phyloP scores from a whole-genome alignment of 1,140 invertebrate species.

The Frieseomelitta varia region DNA sequence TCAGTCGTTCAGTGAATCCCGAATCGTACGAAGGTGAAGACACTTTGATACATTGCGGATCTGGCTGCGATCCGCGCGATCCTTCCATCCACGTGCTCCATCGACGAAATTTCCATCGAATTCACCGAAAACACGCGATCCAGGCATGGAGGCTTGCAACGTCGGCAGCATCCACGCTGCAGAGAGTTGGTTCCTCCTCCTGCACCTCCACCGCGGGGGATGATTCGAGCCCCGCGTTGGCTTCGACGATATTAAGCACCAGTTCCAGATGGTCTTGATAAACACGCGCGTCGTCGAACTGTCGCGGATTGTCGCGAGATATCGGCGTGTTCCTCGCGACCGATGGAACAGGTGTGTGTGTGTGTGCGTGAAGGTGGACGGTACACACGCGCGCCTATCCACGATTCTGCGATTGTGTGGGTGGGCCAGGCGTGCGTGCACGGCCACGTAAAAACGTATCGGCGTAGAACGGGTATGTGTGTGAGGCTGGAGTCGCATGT shows the following conservation, averaged over 20 bases:
- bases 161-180: background rate
- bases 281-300: slow-evolving; percentile 41
- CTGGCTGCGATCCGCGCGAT: no score
- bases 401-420: background rate
- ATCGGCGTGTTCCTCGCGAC: slow-evolving; percentile 17
- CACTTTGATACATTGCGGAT: background rate
- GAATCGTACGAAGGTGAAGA: background rate
- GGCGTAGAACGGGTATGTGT: background rate
- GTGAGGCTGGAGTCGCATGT: background rate
- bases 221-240: background rate
- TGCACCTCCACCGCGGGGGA: no score
- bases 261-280: background rate
- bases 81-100: background rate
- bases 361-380: background rate
- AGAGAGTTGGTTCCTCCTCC: no score
- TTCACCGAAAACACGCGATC: background rate
- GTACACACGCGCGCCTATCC: slow-evolving; percentile 20
- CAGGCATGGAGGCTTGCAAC: no score
- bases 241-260: background rate
- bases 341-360: slow-evolving; percentile 55
- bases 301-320: slow-evolving; percentile 24
- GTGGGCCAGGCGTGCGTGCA: slow-evolving; percentile 4
- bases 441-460: background rate
- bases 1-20: no score
- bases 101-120: background rate